A percentile compares a stretch with the other conserved stretches of the same genome.
These are phyloP conservation scores for Hemicentrotus pulcherrimus DNA, from an alignment of 35 echinoderm and acorn worm species.

Conservation along the genomic window DNA sequence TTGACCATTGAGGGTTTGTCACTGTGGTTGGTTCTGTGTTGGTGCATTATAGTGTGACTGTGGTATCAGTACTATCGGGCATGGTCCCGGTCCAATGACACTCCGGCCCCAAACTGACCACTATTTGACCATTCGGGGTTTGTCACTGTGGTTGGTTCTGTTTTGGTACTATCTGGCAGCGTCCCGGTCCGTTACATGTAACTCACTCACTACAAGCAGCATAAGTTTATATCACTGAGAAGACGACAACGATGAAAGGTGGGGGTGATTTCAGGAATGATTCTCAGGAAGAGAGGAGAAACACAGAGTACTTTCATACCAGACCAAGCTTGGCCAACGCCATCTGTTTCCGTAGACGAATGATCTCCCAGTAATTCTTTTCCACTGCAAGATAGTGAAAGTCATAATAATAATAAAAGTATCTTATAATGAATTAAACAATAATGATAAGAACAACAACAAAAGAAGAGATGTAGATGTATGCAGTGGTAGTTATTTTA, in stretches of 20 bases:
- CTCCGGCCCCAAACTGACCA: too few species aligned
- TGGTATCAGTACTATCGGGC: too few species aligned
- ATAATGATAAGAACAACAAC: not conserved
- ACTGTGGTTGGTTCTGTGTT: too few species aligned
- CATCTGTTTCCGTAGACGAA: constrained; percentile 83
- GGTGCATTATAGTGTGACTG: too few species aligned
- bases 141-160: too few species aligned
- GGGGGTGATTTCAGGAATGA: not conserved
- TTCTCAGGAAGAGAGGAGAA: not conserved
- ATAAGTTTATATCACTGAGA: not conserved
- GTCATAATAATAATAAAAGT: not conserved
- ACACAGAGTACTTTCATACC: not conserved
- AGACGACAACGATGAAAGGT: not conserved
- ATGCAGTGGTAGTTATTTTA: too few species aligned
- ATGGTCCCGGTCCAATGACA: too few species aligned
- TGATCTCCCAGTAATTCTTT: constrained; percentile 96
- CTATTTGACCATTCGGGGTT: too few species aligned
- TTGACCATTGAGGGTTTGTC: too few species aligned
- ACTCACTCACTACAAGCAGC: not conserved
- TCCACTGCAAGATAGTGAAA: constrained; percentile 61
- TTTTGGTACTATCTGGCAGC: too few species aligned
- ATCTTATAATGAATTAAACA: not conserved
- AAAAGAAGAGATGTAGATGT: too few species aligned
- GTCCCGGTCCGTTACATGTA: too few species aligned
- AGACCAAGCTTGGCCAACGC: constrained; percentile 85